Evolutionary conservation across 2,797 vertebrate species (phyloP).

Genomic region (Ceyx erithaca): DNA sequence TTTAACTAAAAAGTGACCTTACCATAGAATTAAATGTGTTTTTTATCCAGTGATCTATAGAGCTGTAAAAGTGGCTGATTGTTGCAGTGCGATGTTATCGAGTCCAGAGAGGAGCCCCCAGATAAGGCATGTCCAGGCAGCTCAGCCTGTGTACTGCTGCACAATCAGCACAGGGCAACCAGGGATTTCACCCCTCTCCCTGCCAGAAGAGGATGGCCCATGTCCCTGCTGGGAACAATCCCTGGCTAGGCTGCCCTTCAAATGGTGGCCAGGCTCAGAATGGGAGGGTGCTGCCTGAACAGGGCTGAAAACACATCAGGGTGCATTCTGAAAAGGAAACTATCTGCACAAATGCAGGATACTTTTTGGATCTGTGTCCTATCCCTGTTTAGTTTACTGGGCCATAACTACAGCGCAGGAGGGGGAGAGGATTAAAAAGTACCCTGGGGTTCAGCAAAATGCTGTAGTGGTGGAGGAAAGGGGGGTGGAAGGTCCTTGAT

Average conservation of each 20-base stretch:
- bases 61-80: conserved; percentile 33
- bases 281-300: neutral
- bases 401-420: neutral
- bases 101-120: neutral
- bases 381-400: neutral
- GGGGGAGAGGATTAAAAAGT: neutral
- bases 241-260: neutral
- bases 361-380: neutral
- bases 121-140: neutral
- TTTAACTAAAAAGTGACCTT: conserved; percentile 74
- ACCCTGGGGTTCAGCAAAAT: neutral
- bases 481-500: neutral
- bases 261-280: neutral
- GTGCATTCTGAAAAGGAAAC: neutral
- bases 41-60: conserved; percentile 50
- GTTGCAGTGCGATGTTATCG: neutral
- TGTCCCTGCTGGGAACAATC: neutral
- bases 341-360: neutral
- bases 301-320: neutral
- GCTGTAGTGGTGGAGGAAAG: neutral
- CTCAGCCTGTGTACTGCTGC: neutral
- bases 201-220: neutral
- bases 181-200: neutral
- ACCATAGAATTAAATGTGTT: conserved; percentile 43
- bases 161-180: neutral